Base-by-base conservation (phyloP, 2,113 vertebrate genomes). In the Megaceryle maxima region DNA sequence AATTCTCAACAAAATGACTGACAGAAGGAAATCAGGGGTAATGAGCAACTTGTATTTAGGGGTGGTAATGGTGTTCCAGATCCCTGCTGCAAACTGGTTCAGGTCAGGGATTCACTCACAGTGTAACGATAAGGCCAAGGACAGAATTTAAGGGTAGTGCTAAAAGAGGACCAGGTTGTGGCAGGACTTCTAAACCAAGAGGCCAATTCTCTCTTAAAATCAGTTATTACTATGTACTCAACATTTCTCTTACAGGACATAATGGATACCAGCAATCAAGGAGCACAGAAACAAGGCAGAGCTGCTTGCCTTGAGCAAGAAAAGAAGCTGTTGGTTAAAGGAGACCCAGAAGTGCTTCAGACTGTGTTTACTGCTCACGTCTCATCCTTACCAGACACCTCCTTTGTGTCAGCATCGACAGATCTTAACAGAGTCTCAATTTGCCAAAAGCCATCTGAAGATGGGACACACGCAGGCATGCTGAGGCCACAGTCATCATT, bases 1-100 rank as follows among this genome's bases (percentile, higher is more conserved):
- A 10, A 19, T 66, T 73, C 53, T 57, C 37, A 78, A 20, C 13
- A 56, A 31, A 85, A 37, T 0, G 0, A 43, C 0, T 41, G 60
- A 66, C 43, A 73, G 29, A 20, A 55, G 24, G 35, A 79, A 79
- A 76, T 39, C 35, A 19, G 82, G n/a, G 50, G 8, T 56, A 70
- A 64, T 0, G 2, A 43, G 93, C 41, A 80, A 17, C 11, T 7
- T 66, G 24, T 20, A 59, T 18, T 46, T 46, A 50, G n/a, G 18
- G 69, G 72, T 3, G 11, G 29, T 21, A 87, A 15, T 2, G 18
- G 29, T 48, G 55, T 35, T 48, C 35, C 13, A 48, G 35, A 80
- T 29, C 68, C 24, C 55, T 37, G 51, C 55, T 80, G 73, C 59
- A 60, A 59, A 66, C 12, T 56, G 29, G 24, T 46, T 39, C 5